A percentile compares a stretch with the other conserved stretches of the same genome.
Conservation (phyloP, 1,140 invertebrate species). For the Arion vulgaris region DNA sequence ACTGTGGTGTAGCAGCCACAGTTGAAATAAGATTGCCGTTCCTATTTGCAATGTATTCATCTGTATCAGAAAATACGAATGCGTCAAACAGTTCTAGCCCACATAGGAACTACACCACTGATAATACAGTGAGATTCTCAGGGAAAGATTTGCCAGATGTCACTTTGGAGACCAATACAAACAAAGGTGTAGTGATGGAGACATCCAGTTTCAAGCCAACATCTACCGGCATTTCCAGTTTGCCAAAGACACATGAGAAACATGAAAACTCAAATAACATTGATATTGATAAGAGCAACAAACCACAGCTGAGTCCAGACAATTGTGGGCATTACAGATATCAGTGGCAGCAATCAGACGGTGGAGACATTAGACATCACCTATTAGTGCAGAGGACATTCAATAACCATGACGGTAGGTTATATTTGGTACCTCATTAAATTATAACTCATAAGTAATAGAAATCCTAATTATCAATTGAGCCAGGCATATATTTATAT, state of each 20-base stretch:
- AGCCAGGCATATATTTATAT: too few relatives aligned
- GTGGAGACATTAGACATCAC: constrained; percentile 29
- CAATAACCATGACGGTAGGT: constrained; percentile 22
- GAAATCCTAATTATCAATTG: too few relatives aligned
- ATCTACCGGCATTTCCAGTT: background rate
- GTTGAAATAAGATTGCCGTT: too few relatives aligned
- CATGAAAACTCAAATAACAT: background rate
- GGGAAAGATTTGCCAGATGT: background rate
- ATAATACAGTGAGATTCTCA: background rate
- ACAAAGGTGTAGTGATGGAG: background rate
- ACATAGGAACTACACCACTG: background rate
- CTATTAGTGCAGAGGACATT: constrained; percentile 29
- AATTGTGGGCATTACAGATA: background rate
- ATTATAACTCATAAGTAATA: too few relatives aligned
- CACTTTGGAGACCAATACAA: background rate
- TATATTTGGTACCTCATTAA: background rate
- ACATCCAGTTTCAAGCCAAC: background rate
- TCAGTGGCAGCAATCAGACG: background rate
- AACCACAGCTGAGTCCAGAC: background rate
- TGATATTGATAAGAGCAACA: background rate
- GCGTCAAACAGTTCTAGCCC: background rate
- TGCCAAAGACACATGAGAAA: background rate
- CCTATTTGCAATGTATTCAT: background rate
- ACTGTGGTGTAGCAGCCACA: too few relatives aligned
- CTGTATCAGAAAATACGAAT: background rate